Conservation (phyloP, 2,113 vertebrate genomes). For the Ploceus nigricollis region DNA sequence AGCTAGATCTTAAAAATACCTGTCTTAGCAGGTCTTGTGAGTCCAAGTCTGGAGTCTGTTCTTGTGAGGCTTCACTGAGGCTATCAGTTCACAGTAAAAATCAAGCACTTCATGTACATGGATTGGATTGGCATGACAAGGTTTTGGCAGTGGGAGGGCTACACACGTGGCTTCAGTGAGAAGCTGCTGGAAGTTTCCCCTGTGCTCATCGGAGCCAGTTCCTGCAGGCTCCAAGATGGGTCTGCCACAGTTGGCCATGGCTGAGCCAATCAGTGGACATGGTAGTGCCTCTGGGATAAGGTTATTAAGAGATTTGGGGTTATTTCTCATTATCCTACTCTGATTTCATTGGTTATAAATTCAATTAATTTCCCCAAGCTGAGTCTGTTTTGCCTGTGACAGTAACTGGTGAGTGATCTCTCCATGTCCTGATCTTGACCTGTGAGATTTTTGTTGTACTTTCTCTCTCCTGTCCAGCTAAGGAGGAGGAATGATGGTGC, state of each 20-base stretch:
- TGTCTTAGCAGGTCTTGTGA: background rate
- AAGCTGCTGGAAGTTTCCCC: background rate
- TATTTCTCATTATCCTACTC: background rate
- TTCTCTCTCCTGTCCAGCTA: background rate
- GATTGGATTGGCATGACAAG: background rate
- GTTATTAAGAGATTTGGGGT: background rate
- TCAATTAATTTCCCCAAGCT: background rate
- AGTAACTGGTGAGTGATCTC: background rate
- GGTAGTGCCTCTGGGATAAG: background rate
- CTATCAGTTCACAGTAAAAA: background rate
- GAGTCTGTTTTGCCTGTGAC: background rate
- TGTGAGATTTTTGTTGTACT: background rate
- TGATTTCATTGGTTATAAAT: background rate
- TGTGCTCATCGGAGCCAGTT: rapidly evolving
- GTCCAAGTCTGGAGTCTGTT: background rate
- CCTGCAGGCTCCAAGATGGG: background rate
- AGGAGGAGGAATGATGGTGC: background rate
- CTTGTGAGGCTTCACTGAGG: background rate
- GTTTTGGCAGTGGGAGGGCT: background rate
- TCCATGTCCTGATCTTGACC: background rate
- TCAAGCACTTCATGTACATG: background rate
- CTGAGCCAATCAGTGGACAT: background rate
- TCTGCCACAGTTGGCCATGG: background rate
- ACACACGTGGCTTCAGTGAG: background rate
- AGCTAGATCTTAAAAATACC: background rate